Conservation (phyloP, 1,140 invertebrate genomes). For the Cotesia glomerata region DNA sequence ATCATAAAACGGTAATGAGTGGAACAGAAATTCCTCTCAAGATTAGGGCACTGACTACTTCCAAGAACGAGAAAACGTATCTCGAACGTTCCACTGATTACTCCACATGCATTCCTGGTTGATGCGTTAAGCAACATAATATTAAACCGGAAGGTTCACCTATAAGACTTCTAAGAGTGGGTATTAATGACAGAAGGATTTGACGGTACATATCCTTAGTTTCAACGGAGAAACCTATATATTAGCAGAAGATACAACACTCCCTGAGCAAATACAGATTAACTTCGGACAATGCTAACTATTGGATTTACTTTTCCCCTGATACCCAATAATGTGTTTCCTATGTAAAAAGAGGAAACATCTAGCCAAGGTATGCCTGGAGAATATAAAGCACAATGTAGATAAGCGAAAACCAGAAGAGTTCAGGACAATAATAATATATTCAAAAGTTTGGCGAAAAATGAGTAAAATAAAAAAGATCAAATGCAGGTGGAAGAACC, state of each 20-base stretch:
- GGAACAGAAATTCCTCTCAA: too few species aligned
- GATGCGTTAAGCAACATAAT: not conserved
- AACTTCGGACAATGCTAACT: not conserved
- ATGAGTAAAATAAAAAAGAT: too few species aligned
- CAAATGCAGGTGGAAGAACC: too few species aligned
- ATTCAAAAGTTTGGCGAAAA: not conserved
- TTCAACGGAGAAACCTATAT: not conserved
- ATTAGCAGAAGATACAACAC: not conserved
- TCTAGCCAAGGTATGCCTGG: not conserved
- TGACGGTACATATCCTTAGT: not conserved
- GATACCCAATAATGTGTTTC: not conserved
- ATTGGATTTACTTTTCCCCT: not conserved
- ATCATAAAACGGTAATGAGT: too few species aligned
- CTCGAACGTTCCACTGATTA: slow-evolving; percentile 48
- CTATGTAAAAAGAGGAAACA: not conserved
- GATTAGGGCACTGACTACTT: not conserved
- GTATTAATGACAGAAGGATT: too few species aligned
- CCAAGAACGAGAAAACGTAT: too few species aligned
- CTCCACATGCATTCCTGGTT: not conserved
- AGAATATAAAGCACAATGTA: not conserved
- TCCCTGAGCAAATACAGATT: not conserved
- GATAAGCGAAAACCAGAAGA: not conserved
- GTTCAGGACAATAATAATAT: not conserved
- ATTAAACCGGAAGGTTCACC: too few species aligned
- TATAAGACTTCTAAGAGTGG: too few species aligned